A percentile compares a stretch with the other conserved stretches of the same genome.
Conservation (phyloP, 2,113 vertebrate genomes). For the Notechis scutatus region DNA sequence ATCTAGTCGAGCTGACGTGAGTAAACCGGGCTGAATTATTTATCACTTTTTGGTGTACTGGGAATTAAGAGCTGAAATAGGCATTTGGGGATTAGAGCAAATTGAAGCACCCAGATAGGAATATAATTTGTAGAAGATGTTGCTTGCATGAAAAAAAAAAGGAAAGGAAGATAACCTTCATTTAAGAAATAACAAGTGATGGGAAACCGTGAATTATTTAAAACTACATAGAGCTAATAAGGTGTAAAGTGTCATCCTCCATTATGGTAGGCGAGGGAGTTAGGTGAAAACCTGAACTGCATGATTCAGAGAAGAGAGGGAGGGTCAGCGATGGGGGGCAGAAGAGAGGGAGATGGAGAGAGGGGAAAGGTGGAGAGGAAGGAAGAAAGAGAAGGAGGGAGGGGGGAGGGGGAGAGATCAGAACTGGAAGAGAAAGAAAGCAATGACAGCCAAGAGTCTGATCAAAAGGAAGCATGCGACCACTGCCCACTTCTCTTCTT, state of each 20-base stretch:
- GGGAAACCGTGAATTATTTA: not conserved
- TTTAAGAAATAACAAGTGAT: not conserved
- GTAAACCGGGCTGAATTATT: not conserved
- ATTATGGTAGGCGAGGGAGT: not conserved
- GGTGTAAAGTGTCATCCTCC: not conserved
- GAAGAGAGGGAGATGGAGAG: not conserved
- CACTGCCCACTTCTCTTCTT: too few relatives aligned
- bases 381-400: too few relatives aligned
- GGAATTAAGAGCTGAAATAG: not conserved
- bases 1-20: not conserved
- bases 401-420: not conserved
- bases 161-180: not conserved
- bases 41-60: not conserved
- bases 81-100: not conserved
- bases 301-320: not conserved
- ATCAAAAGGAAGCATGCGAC: not conserved
- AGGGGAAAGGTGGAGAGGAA: not conserved
- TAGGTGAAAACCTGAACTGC: not conserved
- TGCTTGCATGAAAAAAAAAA: not conserved
- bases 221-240: not conserved
- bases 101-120: not conserved
- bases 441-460: not conserved
- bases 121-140: not conserved
- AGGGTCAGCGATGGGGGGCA: not conserved
- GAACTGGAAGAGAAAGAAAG: not conserved